Percentiles rank a stretch among this genome's conserved stretches.
phyloP scores from a whole-genome alignment of 2,797 vertebrate species.

The Cyprinella venusta region DNA sequence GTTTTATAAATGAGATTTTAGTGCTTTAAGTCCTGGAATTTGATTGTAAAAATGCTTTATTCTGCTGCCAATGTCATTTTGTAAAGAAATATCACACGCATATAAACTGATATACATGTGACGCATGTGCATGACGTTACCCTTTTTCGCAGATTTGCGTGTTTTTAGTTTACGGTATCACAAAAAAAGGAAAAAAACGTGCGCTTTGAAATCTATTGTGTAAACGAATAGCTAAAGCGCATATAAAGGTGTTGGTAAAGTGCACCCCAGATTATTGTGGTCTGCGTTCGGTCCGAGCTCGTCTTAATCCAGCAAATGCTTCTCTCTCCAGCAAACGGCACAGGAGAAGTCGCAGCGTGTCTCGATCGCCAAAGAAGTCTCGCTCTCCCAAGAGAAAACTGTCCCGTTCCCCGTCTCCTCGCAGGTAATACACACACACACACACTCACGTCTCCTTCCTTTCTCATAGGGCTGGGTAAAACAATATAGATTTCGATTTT shows the following conservation, averaged over 20 bases:
- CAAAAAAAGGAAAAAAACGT: fast-evolving
- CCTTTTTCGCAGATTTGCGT: too few relatives aligned
- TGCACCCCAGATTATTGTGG: neutral
- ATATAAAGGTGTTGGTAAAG: neutral
- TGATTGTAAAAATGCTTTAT: too few relatives aligned
- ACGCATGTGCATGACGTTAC: too few relatives aligned
- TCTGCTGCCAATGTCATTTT: neutral
- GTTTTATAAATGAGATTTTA: too few relatives aligned
- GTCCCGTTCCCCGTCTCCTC: constrained; percentile 89
- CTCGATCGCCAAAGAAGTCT: constrained; percentile 86
- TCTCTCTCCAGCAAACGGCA: constrained; percentile 77
- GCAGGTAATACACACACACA: constrained; percentile 73
- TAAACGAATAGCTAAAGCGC: neutral
- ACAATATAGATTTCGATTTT: too few relatives aligned
- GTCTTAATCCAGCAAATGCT: neutral
- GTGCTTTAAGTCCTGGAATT: too few relatives aligned
- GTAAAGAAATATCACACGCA: neutral
- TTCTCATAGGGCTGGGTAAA: too few relatives aligned
- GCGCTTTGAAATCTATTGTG: too few relatives aligned
- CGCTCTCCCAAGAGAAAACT: constrained; percentile 87
- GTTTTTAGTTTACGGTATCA: too few relatives aligned
- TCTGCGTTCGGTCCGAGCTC: too few relatives aligned
- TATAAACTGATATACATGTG: neutral
- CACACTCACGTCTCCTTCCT: too few relatives aligned
- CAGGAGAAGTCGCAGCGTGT: constrained; percentile 85